Evolutionary conservation across 1,140 invertebrate species (phyloP), one percentile per base, ranked within the genome.

Genomic region (Liolophura sinensis): DNA sequence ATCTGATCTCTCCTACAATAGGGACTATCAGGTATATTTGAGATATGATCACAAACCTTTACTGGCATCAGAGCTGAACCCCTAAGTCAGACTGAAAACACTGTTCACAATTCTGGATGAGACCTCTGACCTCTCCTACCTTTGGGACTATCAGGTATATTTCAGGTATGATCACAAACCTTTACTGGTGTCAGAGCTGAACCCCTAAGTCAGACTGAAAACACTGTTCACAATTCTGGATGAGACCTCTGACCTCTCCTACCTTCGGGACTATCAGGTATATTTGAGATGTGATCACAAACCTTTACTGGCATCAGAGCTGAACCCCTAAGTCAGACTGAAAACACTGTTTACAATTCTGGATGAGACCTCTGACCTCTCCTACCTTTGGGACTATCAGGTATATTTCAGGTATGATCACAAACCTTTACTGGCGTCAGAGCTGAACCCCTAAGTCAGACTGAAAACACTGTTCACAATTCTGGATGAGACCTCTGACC

Each of bases 371-470:
- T 64, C 76, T 20, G 75, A 79, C 40, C 69, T 83, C 12, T 56
- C 71, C 25, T 79, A 80, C 64, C 59, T 80, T n/a, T 68, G 57
- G 54, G 57, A 74, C 15, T 84, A 64, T 63, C 79, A 82, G 75
- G 80, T 80, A 61, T 40, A 40, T 74, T 74, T 55, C 67, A 84
- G 83, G 59, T 79, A 75, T 15, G 74, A 82, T 52, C 78, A 78
- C 11, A 78, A 80, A 69, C 56, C 64, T 25, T 46, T 50, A 9
- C 60, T 72, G 59, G 55, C 84, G 18, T 65, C 78, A 51, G 81
- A 84, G 65, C 69, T 85, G 46, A 85, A 85, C 67, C 81, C 83
- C 6, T 84, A 85, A 72, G 83, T 85, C 1, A 77, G 67, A 40
- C 68, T 85, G 1, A 70, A 78, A n/a, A 73, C 73, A 1, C 40